Base-by-base conservation (phyloP, 2,113 vertebrate species). In the Nothocercus julius region DNA sequence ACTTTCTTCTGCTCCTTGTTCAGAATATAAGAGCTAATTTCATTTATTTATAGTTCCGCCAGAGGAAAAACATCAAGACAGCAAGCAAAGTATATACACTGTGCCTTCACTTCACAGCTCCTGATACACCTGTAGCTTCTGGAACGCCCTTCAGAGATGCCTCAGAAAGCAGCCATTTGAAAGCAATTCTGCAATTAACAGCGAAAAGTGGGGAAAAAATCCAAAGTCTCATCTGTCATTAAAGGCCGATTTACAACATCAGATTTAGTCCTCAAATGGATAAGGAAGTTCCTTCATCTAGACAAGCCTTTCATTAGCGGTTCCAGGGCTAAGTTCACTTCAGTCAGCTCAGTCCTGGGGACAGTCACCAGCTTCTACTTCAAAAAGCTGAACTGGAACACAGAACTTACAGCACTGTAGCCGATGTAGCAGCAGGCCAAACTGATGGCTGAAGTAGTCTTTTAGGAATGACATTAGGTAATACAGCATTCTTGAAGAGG, bases 331-430 rank as follows among this genome's bases (percentile, higher is more conserved):
- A 17, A 67, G 36, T 18, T 92, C 13, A 24, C 54, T 42, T 73
- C 13, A 47, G 32, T 63, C 11, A 67, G 32, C 13, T 51, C 9
- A 7, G 25, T 2, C 34, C 45, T 45, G 28, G 16, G 30, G 54
- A 32, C 30, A 18, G 54, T 17, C 44, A 36, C 3, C 3, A 47
- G 40, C 49, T 88, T 44, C 68, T 30, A 5, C 28, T 49, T 73
- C 40, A 62, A 21, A 16, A 34, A 32, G 36, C 5, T 13, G 42
- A 2, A 0, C 11, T 6, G 20, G 32, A 22, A 53, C 12, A 53
- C 5, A 64, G 59, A 82, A 62, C 75, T 73, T 53, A 53, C 7
- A 36, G 42, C 14, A 38, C 2, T 61, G 54, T 56, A 82, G 54
- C 64, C 8, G 59, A 47, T 0, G 1, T n/a, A 34, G 72, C 22